Evolutionary conservation across 2,888 invertebrate species (phyloP).

Genomic region (Villa cingulata): DNA sequence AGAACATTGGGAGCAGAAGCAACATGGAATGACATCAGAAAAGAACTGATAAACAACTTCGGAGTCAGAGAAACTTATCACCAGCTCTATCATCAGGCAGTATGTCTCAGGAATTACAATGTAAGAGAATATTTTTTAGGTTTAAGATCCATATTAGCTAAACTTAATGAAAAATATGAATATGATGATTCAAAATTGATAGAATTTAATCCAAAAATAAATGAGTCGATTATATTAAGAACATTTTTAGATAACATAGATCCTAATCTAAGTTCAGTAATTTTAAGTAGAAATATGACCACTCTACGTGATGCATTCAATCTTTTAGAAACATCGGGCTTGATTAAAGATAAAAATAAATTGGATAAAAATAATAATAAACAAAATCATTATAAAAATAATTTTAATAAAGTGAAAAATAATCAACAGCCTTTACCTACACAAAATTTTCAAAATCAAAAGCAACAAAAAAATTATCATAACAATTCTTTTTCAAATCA

Average conservation of each 20-base stretch:
- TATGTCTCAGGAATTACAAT: constrained; percentile 7
- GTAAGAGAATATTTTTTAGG: constrained; percentile 10
- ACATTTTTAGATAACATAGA: constrained; percentile 16
- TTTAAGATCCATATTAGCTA: constrained; percentile 11
- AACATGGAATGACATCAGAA: constrained; percentile 10
- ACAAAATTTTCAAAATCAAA: no score
- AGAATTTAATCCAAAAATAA: constrained; percentile 13
- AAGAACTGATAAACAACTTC: constrained; percentile 11
- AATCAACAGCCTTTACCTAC: no score
- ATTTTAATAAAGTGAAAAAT: no score
- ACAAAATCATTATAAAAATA: no score
- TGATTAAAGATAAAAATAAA: constrained; percentile 7
- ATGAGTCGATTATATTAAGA: constrained; percentile 14
- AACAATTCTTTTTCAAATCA: no score
- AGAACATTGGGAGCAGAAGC: constrained; percentile 10
- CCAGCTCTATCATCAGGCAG: constrained; percentile 7
- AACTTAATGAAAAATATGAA: constrained; percentile 14
- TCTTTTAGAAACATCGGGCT: constrained; percentile 5
- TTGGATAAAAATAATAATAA: no score
- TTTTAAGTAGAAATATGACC: constrained; percentile 7
- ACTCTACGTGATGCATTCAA: constrained; percentile 7
- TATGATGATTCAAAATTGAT: constrained; percentile 12
- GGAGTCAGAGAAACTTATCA: constrained; percentile 12
- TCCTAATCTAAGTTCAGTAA: constrained; percentile 7
- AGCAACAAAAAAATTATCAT: no score